Evolutionary conservation across 2,888 invertebrate genomes (phyloP).

Genomic region (Ecliptopera silaceata): DNA sequence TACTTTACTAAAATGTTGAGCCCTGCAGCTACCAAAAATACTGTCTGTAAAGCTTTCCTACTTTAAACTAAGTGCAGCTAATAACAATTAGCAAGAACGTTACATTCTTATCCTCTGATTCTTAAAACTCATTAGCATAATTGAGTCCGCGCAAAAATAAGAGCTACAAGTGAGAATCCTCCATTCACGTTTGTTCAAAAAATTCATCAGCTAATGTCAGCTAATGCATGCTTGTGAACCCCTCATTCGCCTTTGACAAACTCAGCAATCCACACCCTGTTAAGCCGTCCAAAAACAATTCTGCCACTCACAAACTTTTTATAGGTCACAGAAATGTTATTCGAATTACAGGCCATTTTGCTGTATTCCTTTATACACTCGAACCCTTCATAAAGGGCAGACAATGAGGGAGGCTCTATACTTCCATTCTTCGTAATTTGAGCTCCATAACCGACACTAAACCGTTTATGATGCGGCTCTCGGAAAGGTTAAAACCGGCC

Average conservation of each 20-base stretch:
- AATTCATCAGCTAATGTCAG: constrained; percentile 29
- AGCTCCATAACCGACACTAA: constrained; percentile 74
- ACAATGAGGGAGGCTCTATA: constrained; percentile 69
- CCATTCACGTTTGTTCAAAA: constrained; percentile 13
- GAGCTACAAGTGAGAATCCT: constrained; percentile 23
- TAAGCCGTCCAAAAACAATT: constrained; percentile 58
- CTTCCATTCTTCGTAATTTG: constrained; percentile 75
- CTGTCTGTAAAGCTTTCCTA: too few relatives aligned
- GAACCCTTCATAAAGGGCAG: constrained; percentile 73
- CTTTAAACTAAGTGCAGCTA: background rate
- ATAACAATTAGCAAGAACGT: background rate
- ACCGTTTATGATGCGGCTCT: constrained; percentile 77
- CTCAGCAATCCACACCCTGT: constrained; percentile 29
- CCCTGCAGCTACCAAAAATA: too few relatives aligned
- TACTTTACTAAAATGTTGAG: too few relatives aligned
- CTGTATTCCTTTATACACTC: constrained; percentile 70
- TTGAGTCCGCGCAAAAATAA: constrained; percentile 21
- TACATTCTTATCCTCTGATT: constrained; percentile 2
- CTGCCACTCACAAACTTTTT: constrained; percentile 58
- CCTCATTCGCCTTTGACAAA: constrained; percentile 24
- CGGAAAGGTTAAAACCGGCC: constrained; percentile 73
- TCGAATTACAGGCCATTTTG: constrained; percentile 71
- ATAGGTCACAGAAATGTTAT: constrained; percentile 77
- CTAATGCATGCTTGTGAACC: constrained; percentile 21
- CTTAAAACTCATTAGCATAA: constrained; percentile 21